A percentile compares a stretch with the other conserved stretches of the same genome.
Conservation (phyloP, 2,797 vertebrate genomes). For the Periophthalmus magnuspinnatus region DNA sequence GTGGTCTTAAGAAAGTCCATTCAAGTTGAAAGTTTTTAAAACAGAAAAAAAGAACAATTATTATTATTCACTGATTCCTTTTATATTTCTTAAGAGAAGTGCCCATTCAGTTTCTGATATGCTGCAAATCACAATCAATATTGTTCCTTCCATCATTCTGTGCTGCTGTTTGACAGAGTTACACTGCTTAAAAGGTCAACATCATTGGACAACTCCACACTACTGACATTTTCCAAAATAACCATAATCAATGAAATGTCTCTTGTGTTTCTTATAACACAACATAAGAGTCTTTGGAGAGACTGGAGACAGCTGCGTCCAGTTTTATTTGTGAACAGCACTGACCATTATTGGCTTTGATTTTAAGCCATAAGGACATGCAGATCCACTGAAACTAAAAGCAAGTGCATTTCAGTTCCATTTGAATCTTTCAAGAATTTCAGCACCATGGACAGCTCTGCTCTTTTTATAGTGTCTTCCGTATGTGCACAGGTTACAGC, state of each 20-base stretch:
- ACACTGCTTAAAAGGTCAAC: slow-evolving; percentile 66
- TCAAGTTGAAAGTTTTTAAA: neutral
- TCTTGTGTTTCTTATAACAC: slow-evolving; percentile 44
- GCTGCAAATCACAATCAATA: slow-evolving; percentile 50
- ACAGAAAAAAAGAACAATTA: neutral
- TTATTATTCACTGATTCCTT: neutral
- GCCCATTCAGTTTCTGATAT: slow-evolving; percentile 22
- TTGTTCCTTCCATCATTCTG: slow-evolving; percentile 35
- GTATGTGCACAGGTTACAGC: slow-evolving; percentile 19
- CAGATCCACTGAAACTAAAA: neutral
- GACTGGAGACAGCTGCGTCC: slow-evolving; percentile 48
- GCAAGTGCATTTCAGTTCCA: neutral
- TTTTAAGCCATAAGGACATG: neutral
- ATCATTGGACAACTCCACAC: slow-evolving; percentile 48
- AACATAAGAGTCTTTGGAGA: neutral
- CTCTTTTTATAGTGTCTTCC: slow-evolving; percentile 14
- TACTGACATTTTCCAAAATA: slow-evolving; percentile 72
- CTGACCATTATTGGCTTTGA: slow-evolving; percentile 13
- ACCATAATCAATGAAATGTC: slow-evolving; percentile 70
- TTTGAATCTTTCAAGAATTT: slow-evolving; percentile 22
- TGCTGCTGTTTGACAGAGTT: slow-evolving; percentile 37
- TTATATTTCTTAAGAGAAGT: neutral
- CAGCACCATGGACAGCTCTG: slow-evolving; percentile 68
- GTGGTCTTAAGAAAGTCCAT: neutral
- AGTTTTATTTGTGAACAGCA: slow-evolving; percentile 33